A percentile compares a stretch with the other conserved stretches of the same genome.
Conservation (phyloP, 23 tunicate genomes). For the Clavelina lepadiformis region DNA sequence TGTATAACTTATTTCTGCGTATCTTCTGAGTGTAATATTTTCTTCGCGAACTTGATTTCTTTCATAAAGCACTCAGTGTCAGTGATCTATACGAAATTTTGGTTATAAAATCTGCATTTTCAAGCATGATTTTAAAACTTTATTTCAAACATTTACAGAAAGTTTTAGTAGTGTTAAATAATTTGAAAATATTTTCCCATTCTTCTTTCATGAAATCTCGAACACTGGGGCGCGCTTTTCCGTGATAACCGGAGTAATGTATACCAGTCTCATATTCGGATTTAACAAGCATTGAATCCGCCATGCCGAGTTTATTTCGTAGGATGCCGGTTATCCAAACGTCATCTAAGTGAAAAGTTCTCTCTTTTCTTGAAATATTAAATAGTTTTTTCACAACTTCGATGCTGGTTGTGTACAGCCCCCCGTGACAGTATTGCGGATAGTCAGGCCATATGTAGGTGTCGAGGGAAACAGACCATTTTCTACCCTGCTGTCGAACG, state of each 20-base stretch:
- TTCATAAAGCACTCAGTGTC: too few species aligned
- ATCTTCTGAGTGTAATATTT: too few species aligned
- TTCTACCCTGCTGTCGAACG: conserved; percentile 14
- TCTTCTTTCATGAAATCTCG: not conserved
- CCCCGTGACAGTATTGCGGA: conserved; percentile 72
- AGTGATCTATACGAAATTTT: too few species aligned
- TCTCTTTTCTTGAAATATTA: conserved; percentile 26
- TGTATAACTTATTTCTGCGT: too few species aligned
- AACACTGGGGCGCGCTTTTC: not conserved
- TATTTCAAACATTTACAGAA: not conserved
- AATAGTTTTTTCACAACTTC: conserved; percentile 21
- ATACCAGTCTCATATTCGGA: not conserved
- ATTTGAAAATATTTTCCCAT: not conserved
- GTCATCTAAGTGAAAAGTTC: conserved; percentile 52
- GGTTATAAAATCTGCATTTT: too few species aligned
- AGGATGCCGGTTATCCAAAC: conserved; percentile 76
- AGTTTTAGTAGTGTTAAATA: not conserved
- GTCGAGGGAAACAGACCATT: conserved; percentile 49
- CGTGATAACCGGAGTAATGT: not conserved
- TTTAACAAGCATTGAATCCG: conserved; percentile 19
- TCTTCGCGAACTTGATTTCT: too few species aligned
- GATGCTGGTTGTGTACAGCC: conserved; percentile 41
- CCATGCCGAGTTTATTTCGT: conserved; percentile 32
- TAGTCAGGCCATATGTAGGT: conserved; percentile 23
- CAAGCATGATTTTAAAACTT: too few species aligned